These are phyloP conservation scores for Haliclona indistincta DNA, from an alignment of 37 sponge, comb jelly and placozoan species.

Conservation along the genomic window DNA sequence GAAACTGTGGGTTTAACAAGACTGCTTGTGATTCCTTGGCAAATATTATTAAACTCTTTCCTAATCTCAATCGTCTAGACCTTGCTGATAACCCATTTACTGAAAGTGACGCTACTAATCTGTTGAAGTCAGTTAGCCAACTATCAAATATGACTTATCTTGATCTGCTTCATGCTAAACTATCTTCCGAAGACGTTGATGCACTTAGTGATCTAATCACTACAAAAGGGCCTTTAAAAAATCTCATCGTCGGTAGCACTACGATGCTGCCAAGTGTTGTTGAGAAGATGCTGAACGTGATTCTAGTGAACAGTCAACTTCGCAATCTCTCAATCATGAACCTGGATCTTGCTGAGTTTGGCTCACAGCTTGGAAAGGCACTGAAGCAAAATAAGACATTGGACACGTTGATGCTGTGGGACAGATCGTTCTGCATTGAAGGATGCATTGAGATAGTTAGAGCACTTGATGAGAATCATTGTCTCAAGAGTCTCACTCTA, in stretches of 20 bases:
- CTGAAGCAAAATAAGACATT: background rate
- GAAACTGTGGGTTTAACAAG: conserved; percentile 4
- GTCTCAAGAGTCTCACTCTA: conserved; percentile 3
- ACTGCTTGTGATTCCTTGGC: background rate
- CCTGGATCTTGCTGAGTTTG: background rate
- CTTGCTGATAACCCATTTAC: conserved; percentile 6
- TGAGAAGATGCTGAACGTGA: background rate
- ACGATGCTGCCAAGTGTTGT: background rate
- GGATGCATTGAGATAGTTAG: background rate
- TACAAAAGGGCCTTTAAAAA: background rate
- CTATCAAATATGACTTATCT: background rate
- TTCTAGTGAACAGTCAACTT: background rate
- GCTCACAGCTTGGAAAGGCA: background rate
- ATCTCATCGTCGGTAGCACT: background rate
- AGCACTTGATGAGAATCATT: background rate
- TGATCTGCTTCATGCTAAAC: conserved; percentile 7
- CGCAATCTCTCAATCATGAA: conserved; percentile 5
- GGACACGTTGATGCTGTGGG: conserved; percentile 10
- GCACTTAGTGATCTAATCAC: background rate
- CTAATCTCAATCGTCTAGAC: background rate
- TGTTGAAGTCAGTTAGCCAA: background rate
- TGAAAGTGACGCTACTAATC: background rate
- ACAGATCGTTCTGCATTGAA: conserved; percentile 14
- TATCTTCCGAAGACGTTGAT: background rate
- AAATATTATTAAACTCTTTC: background rate